phyloP scores from a whole-genome alignment of 2,888 invertebrate species.

The Tridacna crocea region DNA sequence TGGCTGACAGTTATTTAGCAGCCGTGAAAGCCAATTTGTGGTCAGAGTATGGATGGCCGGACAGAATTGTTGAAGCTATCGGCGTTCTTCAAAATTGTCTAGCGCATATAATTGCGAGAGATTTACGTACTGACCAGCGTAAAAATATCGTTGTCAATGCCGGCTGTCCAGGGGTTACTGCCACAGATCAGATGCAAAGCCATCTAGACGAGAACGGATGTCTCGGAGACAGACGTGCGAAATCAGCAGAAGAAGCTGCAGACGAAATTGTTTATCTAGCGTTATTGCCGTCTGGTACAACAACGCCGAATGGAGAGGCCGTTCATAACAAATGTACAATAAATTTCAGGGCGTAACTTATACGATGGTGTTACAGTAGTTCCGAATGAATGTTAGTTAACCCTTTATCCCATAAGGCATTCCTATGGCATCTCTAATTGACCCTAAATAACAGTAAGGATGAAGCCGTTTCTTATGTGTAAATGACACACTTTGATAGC shows the following conservation, averaged over 20 bases:
- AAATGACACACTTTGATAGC: too few relatives aligned
- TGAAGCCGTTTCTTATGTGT: too few relatives aligned
- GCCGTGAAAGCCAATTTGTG: conserved; percentile 62
- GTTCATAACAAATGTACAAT: conserved; percentile 60
- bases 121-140: conserved; percentile 52
- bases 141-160: conserved; percentile 68
- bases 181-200: conserved; percentile 59
- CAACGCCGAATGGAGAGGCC: conserved; percentile 60
- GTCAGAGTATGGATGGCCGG: conserved; percentile 70
- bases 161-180: conserved; percentile 71
- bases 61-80: conserved; percentile 59
- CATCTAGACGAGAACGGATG: conserved; percentile 59
- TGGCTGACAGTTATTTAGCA: conserved; percentile 64
- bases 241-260: conserved; percentile 62
- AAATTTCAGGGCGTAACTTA: conserved; percentile 27
- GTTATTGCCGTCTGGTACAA: conserved; percentile 63
- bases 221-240: conserved; percentile 55
- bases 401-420: too few relatives aligned
- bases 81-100: conserved; percentile 63
- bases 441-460: too few relatives aligned
- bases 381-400: too few relatives aligned
- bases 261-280: conserved; percentile 64
- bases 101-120: conserved; percentile 57
- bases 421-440: too few relatives aligned
- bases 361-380: too few relatives aligned